These are phyloP conservation scores for Alaudala cheleensis DNA, from an alignment of 2,113 vertebrate species.

Conservation along the genomic window DNA sequence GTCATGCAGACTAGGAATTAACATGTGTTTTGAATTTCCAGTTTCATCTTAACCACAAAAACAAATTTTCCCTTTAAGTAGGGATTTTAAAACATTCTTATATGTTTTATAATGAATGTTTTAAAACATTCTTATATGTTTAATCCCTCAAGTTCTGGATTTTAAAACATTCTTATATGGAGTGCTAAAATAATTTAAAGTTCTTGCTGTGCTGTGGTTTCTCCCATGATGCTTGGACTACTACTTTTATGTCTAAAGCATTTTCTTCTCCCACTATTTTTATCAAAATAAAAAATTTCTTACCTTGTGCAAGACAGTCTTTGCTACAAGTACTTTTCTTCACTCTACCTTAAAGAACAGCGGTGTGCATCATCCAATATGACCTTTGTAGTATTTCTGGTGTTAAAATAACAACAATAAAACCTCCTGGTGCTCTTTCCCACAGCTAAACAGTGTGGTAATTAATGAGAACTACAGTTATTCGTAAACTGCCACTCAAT, in stretches of 20 bases:
- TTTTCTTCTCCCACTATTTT: neutral
- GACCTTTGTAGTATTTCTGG: neutral
- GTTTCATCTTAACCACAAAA: slow-evolving; percentile 28
- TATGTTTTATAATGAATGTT: neutral
- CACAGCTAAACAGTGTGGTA: neutral
- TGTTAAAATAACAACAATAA: neutral
- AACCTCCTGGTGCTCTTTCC: neutral
- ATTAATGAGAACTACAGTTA: neutral
- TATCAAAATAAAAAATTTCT: neutral
- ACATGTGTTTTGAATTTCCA: slow-evolving; percentile 27
- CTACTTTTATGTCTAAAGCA: neutral
- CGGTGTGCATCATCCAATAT: neutral
- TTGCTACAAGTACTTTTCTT: neutral
- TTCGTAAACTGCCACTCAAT: neutral
- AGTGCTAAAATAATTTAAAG: neutral
- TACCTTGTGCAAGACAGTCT: neutral
- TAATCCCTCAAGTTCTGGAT: no score
- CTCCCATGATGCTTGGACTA: neutral
- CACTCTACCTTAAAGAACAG: neutral
- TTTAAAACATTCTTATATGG: neutral
- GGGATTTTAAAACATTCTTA: neutral
- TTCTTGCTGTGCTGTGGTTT: neutral
- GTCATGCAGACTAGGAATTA: slow-evolving; percentile 31
- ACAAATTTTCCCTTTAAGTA: neutral
- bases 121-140: neutral